Evolutionary conservation across 2,797 vertebrate genomes (phyloP).

Genomic region (Tympanoctomys barrerae): DNA sequence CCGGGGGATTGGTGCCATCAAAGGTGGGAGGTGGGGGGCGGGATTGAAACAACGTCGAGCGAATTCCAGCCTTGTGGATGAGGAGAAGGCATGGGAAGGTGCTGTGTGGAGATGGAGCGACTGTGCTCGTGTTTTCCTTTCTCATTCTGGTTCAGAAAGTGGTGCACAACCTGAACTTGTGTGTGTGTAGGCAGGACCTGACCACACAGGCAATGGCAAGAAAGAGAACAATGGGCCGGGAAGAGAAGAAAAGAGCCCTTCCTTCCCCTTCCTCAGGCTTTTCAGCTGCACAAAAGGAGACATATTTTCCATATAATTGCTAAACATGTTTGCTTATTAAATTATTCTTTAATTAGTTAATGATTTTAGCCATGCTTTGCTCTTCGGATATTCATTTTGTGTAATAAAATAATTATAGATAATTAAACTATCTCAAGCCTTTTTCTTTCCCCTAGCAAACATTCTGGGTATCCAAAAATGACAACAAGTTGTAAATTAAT

Average conservation of each 20-base stretch:
- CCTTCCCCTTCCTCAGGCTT: conserved; percentile 76
- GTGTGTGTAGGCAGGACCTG: conserved; percentile 61
- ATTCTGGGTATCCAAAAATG: conserved; percentile 92
- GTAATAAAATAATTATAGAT: conserved; percentile 95
- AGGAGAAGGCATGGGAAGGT: not conserved
- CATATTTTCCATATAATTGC: conserved; percentile 86
- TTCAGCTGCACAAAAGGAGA: conserved; percentile 83
- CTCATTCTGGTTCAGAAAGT: conserved; percentile 69
- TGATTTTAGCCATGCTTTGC: conserved; percentile 90
- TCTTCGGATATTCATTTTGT: conserved; percentile 90
- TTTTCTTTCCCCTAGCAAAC: conserved; percentile 92
- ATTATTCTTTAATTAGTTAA: conserved; percentile 93
- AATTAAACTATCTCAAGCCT: conserved; percentile 96
- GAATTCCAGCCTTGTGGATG: conserved; percentile 2
- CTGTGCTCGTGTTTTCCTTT: conserved; percentile 14
- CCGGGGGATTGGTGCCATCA: not conserved
- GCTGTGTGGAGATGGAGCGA: conserved; percentile 40
- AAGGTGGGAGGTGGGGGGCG: no score
- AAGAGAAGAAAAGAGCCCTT: conserved; percentile 66
- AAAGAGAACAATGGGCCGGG: conserved; percentile 64
- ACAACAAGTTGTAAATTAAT: conserved; percentile 97
- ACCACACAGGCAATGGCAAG: conserved; percentile 49
- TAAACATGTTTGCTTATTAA: conserved; percentile 91
- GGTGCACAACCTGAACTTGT: conserved; percentile 32
- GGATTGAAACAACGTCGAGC: conserved; percentile 37